Evolutionary conservation across 2,113 vertebrate species (phyloP).

Genomic region (Amphilophus citrinellus): DNA sequence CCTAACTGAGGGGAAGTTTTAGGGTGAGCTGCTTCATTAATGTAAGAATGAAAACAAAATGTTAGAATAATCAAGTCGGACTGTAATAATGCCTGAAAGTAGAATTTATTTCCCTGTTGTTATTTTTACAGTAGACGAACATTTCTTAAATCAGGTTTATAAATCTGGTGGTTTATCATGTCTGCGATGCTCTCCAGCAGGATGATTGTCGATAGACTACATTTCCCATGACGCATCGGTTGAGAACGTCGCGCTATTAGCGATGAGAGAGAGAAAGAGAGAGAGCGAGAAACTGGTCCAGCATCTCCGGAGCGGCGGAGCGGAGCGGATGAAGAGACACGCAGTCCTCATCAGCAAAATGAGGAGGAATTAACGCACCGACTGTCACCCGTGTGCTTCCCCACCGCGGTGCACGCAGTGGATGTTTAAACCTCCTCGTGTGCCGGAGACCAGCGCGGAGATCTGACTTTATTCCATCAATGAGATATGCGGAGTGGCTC

Average conservation of each 20-base stretch:
- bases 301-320: constrained; percentile 71
- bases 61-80: too few species aligned
- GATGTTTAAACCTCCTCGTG: constrained; percentile 47
- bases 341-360: constrained; percentile 52
- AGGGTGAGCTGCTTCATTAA: background rate
- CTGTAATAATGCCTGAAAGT: too few species aligned
- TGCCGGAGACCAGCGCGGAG: constrained; percentile 53
- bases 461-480: constrained; percentile 64
- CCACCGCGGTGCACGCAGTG: constrained; percentile 39
- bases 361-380: constrained; percentile 54
- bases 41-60: background rate
- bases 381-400: background rate
- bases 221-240: constrained; percentile 72
- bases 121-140: background rate
- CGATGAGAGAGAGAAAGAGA: constrained; percentile 45
- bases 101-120: fast-evolving
- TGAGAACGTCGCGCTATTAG: constrained; percentile 71
- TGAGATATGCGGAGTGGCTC: constrained; percentile 73
- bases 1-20: background rate
- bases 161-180: background rate
- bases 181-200: background rate
- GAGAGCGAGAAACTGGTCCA: constrained; percentile 68
- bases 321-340: constrained; percentile 54
- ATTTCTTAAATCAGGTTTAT: background rate
- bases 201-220: constrained; percentile 42